Conservation (phyloP, 2,113 vertebrate species). For the Ptilorrhoa leucosticta region DNA sequence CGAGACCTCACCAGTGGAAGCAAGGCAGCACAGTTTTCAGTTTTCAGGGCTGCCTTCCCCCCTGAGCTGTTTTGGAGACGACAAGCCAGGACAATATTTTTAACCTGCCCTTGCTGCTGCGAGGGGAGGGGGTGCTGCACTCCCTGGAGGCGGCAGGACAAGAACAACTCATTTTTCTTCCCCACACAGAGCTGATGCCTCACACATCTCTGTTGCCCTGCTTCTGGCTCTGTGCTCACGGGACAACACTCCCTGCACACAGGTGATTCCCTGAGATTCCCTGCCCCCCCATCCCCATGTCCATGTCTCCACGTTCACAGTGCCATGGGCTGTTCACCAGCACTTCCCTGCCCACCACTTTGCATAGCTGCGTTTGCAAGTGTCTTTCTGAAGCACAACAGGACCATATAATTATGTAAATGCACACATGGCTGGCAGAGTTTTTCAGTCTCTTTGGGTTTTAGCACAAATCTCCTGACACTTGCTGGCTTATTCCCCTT, state of each 20-base stretch:
- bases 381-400: background rate
- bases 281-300: background rate
- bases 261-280: background rate
- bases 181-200: background rate
- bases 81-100: background rate
- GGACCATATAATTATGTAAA: slow-evolving; percentile 13
- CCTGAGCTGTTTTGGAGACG: background rate
- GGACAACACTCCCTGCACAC: background rate
- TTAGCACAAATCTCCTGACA: background rate
- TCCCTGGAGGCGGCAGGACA: background rate
- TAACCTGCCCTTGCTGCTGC: background rate
- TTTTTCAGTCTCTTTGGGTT: background rate
- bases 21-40: background rate
- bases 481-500: slow-evolving; percentile 7
- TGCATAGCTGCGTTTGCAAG: background rate
- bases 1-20: background rate
- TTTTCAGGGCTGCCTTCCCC: background rate
- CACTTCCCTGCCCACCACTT: background rate
- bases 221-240: background rate
- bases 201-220: background rate
- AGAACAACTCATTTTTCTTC: slow-evolving; percentile 8
- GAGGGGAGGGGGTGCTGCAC: background rate
- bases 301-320: fast-evolving
- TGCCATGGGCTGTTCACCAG: background rate
- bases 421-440: background rate